Percentiles rank a stretch among this genome's conserved stretches.
Evolutionary conservation across 2,113 vertebrate species (phyloP).

Genomic region (Falcunculus frontatus): DNA sequence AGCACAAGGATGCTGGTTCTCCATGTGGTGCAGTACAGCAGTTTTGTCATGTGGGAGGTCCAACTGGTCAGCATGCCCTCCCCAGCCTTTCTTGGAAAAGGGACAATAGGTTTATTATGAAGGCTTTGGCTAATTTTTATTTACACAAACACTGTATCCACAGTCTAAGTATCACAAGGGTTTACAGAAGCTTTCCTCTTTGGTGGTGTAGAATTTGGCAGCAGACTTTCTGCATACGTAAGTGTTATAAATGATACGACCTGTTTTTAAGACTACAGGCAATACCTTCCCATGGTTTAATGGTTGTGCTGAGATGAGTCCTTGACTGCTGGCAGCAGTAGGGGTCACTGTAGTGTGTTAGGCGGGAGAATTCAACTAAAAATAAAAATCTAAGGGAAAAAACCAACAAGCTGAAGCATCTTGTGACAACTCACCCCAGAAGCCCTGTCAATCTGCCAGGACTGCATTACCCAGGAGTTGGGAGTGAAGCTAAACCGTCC

Average conservation of each 20-base stretch:
- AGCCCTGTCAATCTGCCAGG: constrained; percentile 17
- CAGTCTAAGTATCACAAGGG: neutral
- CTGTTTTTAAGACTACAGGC: neutral
- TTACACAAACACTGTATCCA: neutral
- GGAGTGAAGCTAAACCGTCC: neutral
- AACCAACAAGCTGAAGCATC: neutral
- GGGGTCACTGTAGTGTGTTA: neutral
- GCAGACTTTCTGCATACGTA: neutral
- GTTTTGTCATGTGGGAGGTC: neutral
- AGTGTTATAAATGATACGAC: neutral
- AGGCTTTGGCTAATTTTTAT: neutral
- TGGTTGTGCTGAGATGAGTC: neutral
- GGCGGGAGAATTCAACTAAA: neutral
- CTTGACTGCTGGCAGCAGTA: neutral
- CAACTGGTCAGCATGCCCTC: neutral
- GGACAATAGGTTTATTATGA: neutral
- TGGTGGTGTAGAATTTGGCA: neutral
- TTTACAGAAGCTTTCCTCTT: neutral
- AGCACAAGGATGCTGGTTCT: neutral
- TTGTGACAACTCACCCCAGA: constrained; percentile 15
- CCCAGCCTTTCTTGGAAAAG: neutral
- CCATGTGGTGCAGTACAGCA: neutral
- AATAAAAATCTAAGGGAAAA: neutral
- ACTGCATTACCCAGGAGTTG: neutral
- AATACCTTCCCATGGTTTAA: neutral